phyloP scores from a whole-genome alignment of 2,113 vertebrate genomes.

The Leptodactylus fuscus region DNA sequence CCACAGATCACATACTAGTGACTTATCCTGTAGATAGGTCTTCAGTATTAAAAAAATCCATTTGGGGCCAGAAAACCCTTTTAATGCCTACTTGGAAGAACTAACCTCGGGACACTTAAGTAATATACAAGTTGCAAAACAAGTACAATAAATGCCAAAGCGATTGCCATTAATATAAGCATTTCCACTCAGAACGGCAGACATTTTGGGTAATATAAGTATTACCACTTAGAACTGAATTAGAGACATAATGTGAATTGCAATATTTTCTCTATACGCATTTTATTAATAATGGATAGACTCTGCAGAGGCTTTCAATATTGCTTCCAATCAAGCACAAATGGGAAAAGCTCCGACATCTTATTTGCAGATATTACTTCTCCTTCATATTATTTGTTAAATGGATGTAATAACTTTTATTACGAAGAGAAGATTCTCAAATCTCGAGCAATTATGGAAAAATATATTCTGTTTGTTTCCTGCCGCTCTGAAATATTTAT shows the following conservation, averaged over 20 bases:
- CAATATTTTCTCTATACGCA: background rate
- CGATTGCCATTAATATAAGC: background rate
- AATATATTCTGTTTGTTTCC: background rate
- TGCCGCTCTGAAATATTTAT: constrained; percentile 5
- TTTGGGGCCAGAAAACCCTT: too few relatives aligned
- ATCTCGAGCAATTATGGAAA: background rate
- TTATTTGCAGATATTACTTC: background rate
- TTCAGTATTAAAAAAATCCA: too few relatives aligned
- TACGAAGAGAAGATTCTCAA: background rate
- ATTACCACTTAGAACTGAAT: constrained; percentile 12
- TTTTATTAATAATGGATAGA: constrained; percentile 15
- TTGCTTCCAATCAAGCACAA: background rate
- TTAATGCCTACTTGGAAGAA: background rate
- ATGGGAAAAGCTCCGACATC: background rate
- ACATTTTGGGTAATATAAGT: background rate
- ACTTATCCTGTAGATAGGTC: too few relatives aligned
- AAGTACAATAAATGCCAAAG: background rate
- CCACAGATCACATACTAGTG: too few relatives aligned
- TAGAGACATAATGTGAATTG: background rate
- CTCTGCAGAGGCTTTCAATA: background rate
- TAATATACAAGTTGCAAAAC: background rate
- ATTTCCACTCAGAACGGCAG: background rate
- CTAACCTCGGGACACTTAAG: background rate
- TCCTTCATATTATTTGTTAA: background rate
- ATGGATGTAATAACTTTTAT: background rate